Conservation (phyloP, 2,888 invertebrate species). For the Drosophila robusta region DNA sequence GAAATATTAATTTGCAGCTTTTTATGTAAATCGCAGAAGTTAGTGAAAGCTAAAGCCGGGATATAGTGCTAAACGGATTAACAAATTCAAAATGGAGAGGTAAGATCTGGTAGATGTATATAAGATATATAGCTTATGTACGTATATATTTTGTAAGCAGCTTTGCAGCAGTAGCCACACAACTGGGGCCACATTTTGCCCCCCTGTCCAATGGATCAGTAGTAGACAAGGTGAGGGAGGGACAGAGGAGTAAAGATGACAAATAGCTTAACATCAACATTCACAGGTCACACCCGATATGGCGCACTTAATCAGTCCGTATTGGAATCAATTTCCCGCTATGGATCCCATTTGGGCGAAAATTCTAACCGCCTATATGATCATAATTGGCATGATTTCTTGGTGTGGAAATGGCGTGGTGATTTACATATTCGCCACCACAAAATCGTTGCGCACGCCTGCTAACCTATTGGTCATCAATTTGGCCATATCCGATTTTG, state of each 20-base stretch:
- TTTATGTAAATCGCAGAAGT: slow-evolving; percentile 74
- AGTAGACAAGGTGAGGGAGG: slow-evolving; percentile 89
- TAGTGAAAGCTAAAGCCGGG: slow-evolving; percentile 58
- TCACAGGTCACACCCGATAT: slow-evolving; percentile 87
- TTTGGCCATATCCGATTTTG: slow-evolving; percentile 93
- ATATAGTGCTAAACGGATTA: slow-evolving; percentile 61
- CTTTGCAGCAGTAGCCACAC: slow-evolving; percentile 66
- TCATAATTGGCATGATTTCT: slow-evolving; percentile 87
- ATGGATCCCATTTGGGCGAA: slow-evolving; percentile 96
- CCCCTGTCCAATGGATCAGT: slow-evolving; percentile 89
- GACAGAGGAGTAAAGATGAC: background rate
- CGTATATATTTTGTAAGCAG: slow-evolving; percentile 34
- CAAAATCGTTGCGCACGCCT: slow-evolving; percentile 90
- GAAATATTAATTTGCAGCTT: slow-evolving; percentile 75
- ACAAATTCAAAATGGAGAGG: slow-evolving; percentile 76
- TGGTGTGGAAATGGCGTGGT: slow-evolving; percentile 84
- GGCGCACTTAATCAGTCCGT: slow-evolving; percentile 88
- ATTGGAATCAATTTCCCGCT: slow-evolving; percentile 95
- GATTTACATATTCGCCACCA: slow-evolving; percentile 84
- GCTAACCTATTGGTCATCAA: slow-evolving; percentile 96
- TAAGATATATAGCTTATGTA: background rate
- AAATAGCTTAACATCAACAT: background rate
- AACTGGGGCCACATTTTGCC: slow-evolving; percentile 85
- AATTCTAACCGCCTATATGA: slow-evolving; percentile 92
- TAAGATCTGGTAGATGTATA: slow-evolving; percentile 40